phyloP scores from a whole-genome alignment of 2,888 invertebrate genomes.

The Acrobasis consociella region DNA sequence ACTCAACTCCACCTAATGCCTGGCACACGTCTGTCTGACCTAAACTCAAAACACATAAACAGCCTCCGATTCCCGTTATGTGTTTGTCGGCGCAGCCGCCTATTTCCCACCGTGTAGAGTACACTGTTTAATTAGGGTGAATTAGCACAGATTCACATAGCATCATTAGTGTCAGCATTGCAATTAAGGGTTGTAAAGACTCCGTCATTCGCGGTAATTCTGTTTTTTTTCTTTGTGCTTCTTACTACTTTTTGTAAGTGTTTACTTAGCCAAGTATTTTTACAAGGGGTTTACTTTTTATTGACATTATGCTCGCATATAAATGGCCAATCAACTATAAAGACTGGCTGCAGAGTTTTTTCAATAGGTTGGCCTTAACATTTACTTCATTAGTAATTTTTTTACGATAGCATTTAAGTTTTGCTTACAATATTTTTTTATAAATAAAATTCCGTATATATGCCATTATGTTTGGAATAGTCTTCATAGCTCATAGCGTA shows the following conservation, averaged over 20 bases:
- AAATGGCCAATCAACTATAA: too few relatives aligned
- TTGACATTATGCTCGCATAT: not conserved
- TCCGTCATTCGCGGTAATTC: not conserved
- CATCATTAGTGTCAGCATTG: conserved; percentile 15
- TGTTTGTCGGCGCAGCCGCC: conserved; percentile 5
- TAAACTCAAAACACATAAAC: not conserved
- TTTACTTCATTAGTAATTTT: too few relatives aligned
- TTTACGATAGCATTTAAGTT: too few relatives aligned
- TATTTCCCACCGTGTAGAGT: not conserved
- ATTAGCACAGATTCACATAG: conserved; percentile 24
- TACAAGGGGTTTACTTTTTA: not conserved
- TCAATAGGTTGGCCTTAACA: too few relatives aligned
- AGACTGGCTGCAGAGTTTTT: too few relatives aligned
- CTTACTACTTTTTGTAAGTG: not conserved
- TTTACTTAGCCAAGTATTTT: not conserved
- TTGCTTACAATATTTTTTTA: too few relatives aligned
- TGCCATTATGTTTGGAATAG: too few relatives aligned
- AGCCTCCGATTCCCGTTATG: conserved; percentile 1
- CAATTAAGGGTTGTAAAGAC: conserved; percentile 19
- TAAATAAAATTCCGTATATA: too few relatives aligned
- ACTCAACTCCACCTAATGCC: too few relatives aligned
- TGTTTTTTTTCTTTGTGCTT: not conserved
- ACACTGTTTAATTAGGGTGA: conserved; percentile 15
- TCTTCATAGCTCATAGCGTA: too few relatives aligned
- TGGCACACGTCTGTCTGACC: not conserved